Conservation (phyloP, 2,797 vertebrate species). For the Tinamus major region DNA sequence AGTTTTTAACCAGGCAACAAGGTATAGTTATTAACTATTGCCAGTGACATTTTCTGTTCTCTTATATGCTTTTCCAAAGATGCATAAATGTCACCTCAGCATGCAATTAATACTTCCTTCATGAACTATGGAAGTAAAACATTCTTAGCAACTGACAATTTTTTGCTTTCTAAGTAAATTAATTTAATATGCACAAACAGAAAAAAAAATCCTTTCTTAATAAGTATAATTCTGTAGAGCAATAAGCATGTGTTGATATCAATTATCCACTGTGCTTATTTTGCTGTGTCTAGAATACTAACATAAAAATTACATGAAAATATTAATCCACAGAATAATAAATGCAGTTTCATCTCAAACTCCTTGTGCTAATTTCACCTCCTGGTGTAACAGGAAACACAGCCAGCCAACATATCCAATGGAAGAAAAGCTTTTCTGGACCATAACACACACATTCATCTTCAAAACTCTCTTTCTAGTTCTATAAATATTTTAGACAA, state of each 20-base stretch:
- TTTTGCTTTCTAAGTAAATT: constrained; percentile 7
- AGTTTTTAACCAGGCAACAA: constrained; percentile 21
- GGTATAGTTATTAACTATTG: constrained; percentile 1
- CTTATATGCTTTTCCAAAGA: not conserved
- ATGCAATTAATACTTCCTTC: constrained; percentile 20
- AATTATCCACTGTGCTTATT: not conserved
- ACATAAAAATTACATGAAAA: constrained; percentile 24
- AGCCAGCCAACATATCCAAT: not conserved
- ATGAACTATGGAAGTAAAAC: not conserved
- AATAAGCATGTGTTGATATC: constrained; percentile 8
- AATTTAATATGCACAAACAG: not conserved
- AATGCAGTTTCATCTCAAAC: constrained; percentile 15
- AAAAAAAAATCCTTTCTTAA: not conserved
- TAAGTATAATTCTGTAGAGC: not conserved
- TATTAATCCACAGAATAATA: constrained; percentile 31
- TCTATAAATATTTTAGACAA: not conserved
- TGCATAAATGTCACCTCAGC: constrained; percentile 43
- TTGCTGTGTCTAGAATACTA: constrained; percentile 1
- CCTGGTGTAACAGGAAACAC: not conserved
- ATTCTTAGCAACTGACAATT: not conserved
- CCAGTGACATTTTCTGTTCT: constrained; percentile 41
- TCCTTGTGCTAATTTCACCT: not conserved
- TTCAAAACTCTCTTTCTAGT: not conserved
- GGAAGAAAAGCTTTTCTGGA: not conserved
- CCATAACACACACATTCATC: not conserved